Percentiles rank a stretch among this genome's conserved stretches.
phyloP scores from a whole-genome alignment of 1,140 invertebrate species.

The Campodea augens region DNA sequence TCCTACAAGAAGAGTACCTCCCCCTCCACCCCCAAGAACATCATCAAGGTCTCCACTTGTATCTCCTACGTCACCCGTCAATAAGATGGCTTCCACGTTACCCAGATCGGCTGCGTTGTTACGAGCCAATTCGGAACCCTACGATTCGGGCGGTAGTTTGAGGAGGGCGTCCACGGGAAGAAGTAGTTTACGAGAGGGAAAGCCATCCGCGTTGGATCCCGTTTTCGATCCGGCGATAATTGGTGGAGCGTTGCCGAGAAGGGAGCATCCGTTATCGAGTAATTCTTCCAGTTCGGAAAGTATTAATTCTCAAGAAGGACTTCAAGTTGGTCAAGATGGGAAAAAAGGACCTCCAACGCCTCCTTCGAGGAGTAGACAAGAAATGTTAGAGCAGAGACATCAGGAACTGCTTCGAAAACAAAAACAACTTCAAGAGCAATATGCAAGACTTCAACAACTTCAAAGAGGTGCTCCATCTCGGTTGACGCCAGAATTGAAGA shows the following conservation, averaged over 20 bases:
- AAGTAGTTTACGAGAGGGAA: not conserved
- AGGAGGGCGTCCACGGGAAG: not conserved
- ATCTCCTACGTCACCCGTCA: too few species aligned
- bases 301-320: conserved; percentile 50
- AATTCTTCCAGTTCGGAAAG: conserved; percentile 51
- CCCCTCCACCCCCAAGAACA: conserved; percentile 11
- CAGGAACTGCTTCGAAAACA: conserved; percentile 70
- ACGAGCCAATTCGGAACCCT: not conserved
- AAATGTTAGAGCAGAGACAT: conserved; percentile 60
- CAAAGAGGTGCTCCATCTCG: conserved; percentile 49
- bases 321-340: conserved; percentile 18
- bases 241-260: conserved; percentile 1
- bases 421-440: conserved; percentile 69
- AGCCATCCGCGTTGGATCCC: too few species aligned
- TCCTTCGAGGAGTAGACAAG: conserved; percentile 37
- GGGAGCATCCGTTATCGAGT: conserved; percentile 19
- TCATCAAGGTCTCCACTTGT: conserved; percentile 14
- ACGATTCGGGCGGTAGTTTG: not conserved
- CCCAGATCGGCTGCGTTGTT: not conserved
- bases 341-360: not conserved
- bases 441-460: conserved; percentile 61
- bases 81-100: too few species aligned
- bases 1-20: conserved; percentile 15
- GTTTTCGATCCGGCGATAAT: not conserved
- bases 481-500: conserved; percentile 40